Evolutionary conservation across 2,797 vertebrate species (phyloP).

Genomic region (Chanos chanos): DNA sequence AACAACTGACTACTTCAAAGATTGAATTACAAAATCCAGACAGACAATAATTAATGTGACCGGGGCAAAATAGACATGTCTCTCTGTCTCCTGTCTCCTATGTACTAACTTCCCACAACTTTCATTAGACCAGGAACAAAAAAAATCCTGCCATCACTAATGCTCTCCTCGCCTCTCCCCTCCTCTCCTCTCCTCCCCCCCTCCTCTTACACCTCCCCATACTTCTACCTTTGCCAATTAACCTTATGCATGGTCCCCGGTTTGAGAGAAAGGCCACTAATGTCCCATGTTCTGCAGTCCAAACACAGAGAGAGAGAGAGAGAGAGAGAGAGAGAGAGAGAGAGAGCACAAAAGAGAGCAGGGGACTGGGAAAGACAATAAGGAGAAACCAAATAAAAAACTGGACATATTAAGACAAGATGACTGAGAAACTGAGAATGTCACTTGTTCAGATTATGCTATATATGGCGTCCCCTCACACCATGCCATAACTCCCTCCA

Average conservation of each 20-base stretch:
- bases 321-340: not conserved
- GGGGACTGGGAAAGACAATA: not conserved
- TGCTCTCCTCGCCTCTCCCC: not conserved
- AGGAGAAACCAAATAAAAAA: not conserved
- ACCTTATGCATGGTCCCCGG: slow-evolving; percentile 29
- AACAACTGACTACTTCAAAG: slow-evolving; percentile 10
- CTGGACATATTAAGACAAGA: too few relatives aligned
- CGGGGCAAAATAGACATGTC: slow-evolving; percentile 28
- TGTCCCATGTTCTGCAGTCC: not conserved
- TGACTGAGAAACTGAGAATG: too few relatives aligned
- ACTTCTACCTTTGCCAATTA: slow-evolving; percentile 5
- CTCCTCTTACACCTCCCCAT: slow-evolving; percentile 26
- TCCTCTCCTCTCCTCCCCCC: not conserved
- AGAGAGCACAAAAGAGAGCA: too few relatives aligned
- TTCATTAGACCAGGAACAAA: slow-evolving; percentile 43
- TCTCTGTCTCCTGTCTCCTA: slow-evolving; percentile 27
- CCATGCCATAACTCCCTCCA: not conserved
- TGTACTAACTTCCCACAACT: slow-evolving; percentile 18
- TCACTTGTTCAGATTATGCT: not conserved
- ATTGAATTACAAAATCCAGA: slow-evolving; percentile 1
- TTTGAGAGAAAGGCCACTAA: slow-evolving; percentile 14
- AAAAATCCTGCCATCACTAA: slow-evolving; percentile 38
- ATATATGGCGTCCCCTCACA: slow-evolving; percentile 3
- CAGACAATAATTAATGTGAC: slow-evolving; percentile 21
- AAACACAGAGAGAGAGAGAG: not conserved